Conservation (phyloP, 2,888 invertebrate genomes). For the Parascotia fuliginaria region DNA sequence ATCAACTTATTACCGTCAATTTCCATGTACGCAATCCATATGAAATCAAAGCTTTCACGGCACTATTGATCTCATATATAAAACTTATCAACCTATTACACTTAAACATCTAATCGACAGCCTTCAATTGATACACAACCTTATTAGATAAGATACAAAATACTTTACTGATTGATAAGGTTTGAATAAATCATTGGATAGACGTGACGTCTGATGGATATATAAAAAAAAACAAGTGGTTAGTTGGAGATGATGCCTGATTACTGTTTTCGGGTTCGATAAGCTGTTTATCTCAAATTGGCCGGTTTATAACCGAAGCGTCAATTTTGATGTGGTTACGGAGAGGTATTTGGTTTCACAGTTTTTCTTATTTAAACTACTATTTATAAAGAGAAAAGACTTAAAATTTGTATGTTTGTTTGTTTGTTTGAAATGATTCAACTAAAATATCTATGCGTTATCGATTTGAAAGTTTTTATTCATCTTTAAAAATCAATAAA, state of each 20-base stretch:
- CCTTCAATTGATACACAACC: conserved; percentile 45
- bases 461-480: too few relatives aligned
- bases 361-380: too few relatives aligned
- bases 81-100: conserved; percentile 62
- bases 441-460: too few relatives aligned
- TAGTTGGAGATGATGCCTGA: conserved; percentile 64
- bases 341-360: conserved; percentile 27
- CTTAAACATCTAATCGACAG: conserved; percentile 46
- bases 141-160: conserved; percentile 48
- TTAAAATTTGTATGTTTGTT: too few relatives aligned
- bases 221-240: conserved; percentile 59
- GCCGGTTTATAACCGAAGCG: conserved; percentile 60
- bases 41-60: conserved; percentile 61
- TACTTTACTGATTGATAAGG: conserved; percentile 52
- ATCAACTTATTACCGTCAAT: conserved; percentile 1
- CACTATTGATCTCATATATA: conserved; percentile 56
- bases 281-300: conserved; percentile 72
- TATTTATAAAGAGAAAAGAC: too few relatives aligned
- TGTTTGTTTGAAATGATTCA: too few relatives aligned
- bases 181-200: conserved; percentile 71
- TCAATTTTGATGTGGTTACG: conserved; percentile 42
- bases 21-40: conserved; percentile 31
- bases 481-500: not conserved
- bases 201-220: conserved; percentile 70
- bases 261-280: conserved; percentile 64